Conservation (phyloP, 2,888 invertebrate species). For the Lingula anatina region DNA sequence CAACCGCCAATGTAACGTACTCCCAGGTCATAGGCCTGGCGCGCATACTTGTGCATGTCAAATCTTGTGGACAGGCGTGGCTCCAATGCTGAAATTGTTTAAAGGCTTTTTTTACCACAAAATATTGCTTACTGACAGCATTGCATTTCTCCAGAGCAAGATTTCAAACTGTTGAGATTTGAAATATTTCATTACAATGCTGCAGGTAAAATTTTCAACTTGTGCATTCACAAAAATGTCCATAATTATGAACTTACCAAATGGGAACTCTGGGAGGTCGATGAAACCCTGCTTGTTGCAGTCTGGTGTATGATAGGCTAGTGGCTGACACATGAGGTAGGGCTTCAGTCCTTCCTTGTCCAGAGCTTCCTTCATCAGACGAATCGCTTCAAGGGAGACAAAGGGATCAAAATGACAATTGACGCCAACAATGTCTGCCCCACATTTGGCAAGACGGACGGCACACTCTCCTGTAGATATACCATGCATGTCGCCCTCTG, state of each 20-base stretch:
- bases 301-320: conserved; percentile 39
- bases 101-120: not conserved
- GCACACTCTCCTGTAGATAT: conserved; percentile 46
- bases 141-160: too few species aligned
- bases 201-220: too few species aligned
- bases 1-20: conserved; percentile 53
- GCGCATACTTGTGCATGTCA: conserved; percentile 51
- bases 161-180: too few species aligned
- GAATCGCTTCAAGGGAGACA: conserved; percentile 32
- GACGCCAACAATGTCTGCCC: conserved; percentile 47
- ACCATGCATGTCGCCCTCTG: conserved; percentile 49
- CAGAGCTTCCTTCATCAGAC: conserved; percentile 46
- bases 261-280: conserved; percentile 53
- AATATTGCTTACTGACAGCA: too few species aligned
- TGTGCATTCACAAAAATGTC: too few species aligned
- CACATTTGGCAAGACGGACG: conserved; percentile 50
- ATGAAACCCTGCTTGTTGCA: conserved; percentile 51
- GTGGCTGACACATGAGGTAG: conserved; percentile 47
- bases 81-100: conserved; percentile 36
- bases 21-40: conserved; percentile 49
- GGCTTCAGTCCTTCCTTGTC: conserved; percentile 35
- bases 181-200: too few species aligned
- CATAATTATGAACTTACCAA: too few species aligned
- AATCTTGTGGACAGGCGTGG: conserved; percentile 48
- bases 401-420: conserved; percentile 53